A percentile compares a stretch with the other conserved stretches of the same genome.
Evolutionary conservation across 2,797 vertebrate species (phyloP).

Genomic region (Emys orbicularis): DNA sequence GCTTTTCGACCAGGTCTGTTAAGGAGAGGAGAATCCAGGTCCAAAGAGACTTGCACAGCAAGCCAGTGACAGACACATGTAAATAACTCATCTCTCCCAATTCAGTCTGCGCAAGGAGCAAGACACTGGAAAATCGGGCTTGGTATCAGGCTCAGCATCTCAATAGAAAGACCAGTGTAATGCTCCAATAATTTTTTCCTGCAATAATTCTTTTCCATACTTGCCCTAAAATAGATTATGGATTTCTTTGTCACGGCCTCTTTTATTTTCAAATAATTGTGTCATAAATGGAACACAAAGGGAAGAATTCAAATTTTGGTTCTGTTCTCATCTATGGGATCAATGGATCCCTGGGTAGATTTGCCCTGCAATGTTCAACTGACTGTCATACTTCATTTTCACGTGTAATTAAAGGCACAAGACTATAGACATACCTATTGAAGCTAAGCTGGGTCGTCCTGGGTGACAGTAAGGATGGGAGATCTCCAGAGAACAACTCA

Average conservation of each 20-base stretch:
- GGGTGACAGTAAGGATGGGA: not conserved
- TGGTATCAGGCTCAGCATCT: not conserved
- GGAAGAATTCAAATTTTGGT: not conserved
- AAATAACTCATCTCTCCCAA: not conserved
- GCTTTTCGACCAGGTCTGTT: not conserved
- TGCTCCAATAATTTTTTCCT: not conserved
- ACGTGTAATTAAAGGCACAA: not conserved
- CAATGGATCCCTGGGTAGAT: not conserved
- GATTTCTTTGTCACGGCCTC: not conserved
- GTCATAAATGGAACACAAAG: not conserved
- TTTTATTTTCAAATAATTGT: not conserved
- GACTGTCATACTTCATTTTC: not conserved
- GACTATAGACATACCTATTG: not conserved
- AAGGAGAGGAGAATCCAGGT: no score
- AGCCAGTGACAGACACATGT: not conserved
- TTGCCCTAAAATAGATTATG: not conserved
- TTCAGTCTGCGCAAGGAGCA: not conserved
- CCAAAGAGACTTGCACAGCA: not conserved
- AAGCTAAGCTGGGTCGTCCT: not conserved
- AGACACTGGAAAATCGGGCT: no score
- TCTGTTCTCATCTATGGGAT: not conserved
- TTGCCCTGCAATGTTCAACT: not conserved
- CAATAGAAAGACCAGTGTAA: not conserved
- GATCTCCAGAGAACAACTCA: not conserved
- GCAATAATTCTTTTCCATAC: not conserved